Percentiles rank a stretch among this genome's conserved stretches.
phyloP scores from a whole-genome alignment of 1,140 invertebrate species.

The Metopolophium dirhodum region DNA sequence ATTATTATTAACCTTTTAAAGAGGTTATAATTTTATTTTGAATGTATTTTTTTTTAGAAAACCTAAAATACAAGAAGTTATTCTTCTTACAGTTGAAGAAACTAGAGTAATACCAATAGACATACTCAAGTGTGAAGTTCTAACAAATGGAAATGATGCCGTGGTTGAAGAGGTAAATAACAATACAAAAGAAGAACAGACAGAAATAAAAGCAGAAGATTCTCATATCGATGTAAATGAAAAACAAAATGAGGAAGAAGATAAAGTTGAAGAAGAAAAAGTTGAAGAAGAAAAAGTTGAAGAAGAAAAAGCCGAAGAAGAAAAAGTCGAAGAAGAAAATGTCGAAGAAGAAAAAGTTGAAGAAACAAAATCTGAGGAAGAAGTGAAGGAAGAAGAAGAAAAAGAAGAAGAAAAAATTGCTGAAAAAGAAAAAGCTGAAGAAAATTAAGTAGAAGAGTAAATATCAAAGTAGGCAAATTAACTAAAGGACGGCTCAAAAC shows the following conservation, averaged over 20 bases:
- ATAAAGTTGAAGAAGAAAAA: background rate
- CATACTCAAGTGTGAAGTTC: background rate
- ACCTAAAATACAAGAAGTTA: background rate
- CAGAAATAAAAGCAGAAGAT: background rate
- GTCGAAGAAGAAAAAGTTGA: background rate
- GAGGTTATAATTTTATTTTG: background rate
- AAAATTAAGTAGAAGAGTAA: background rate
- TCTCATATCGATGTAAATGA: background rate
- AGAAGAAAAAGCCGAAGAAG: background rate
- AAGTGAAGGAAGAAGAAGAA: background rate
- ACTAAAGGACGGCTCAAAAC: conserved; percentile 2
- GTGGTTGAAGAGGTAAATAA: background rate
- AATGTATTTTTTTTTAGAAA: background rate
- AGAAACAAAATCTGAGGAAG: background rate
- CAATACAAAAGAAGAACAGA: background rate
- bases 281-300: background rate
- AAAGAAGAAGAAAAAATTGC: background rate
- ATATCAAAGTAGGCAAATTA: background rate
- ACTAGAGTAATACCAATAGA: conserved; percentile 19
- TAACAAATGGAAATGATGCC: background rate
- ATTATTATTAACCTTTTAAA: background rate
- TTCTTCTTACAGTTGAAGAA: conserved; percentile 13
- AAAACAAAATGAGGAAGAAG: background rate
- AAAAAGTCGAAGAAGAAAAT: background rate
- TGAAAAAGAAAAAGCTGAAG: background rate